Evolutionary conservation across 2,888 invertebrate species (phyloP).

Genomic region (Tenthredo distinguenda): DNA sequence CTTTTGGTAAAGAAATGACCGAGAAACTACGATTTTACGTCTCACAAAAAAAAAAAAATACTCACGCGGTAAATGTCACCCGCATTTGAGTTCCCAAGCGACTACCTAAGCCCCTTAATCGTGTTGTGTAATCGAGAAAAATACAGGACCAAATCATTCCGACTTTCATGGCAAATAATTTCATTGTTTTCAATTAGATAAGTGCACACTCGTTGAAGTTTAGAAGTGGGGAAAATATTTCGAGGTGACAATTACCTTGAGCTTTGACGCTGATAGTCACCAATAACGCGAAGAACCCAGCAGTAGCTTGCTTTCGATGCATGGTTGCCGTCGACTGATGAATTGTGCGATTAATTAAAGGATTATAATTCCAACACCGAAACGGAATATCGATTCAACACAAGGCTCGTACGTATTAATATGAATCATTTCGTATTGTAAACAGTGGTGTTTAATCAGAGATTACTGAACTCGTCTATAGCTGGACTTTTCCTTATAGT

Average conservation of each 20-base stretch:
- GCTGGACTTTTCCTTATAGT: neutral
- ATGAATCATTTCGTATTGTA: neutral
- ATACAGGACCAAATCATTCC: too few relatives aligned
- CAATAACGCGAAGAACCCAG: neutral
- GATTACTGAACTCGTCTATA: neutral
- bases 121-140: too few relatives aligned
- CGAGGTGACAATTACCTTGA: slow-evolving; percentile 3
- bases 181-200: neutral
- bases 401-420: neutral
- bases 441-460: neutral
- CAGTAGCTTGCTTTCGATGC: neutral
- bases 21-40: too few relatives aligned
- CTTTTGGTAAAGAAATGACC: too few relatives aligned
- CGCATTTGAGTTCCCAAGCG: too few relatives aligned
- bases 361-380: neutral
- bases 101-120: too few relatives aligned
- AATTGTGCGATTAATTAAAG: neutral
- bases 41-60: too few relatives aligned
- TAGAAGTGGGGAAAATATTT: neutral
- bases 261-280: neutral
- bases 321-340: neutral
- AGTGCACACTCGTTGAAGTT: too few relatives aligned
- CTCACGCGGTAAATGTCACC: too few relatives aligned
- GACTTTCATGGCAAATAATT: neutral
- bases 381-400: neutral